Conservation (phyloP, 2,888 invertebrate species). For the Drosophila kanekoi region DNA sequence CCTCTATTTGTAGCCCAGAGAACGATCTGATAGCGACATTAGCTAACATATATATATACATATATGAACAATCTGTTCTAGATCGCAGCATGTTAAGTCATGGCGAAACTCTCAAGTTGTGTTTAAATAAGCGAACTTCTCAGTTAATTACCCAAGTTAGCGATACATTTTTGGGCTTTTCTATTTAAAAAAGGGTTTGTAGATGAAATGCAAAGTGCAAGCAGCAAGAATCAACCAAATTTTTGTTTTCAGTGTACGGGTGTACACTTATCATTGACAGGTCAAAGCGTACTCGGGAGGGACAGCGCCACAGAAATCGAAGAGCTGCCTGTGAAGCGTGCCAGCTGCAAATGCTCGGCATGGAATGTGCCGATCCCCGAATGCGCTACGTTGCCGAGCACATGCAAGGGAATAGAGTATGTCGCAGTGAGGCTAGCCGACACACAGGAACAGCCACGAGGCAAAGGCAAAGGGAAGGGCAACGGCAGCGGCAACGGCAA, state of each 20-base stretch:
- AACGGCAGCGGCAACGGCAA: no score
- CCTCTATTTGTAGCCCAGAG: constrained; percentile 1
- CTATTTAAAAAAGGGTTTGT: no score
- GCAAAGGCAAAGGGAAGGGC: no score
- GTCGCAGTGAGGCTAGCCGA: constrained; percentile 2
- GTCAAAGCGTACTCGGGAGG: constrained; percentile 52
- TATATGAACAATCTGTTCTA: background rate
- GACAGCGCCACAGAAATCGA: constrained; percentile 47
- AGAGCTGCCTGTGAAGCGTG: constrained; percentile 71
- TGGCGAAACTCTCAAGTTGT: background rate
- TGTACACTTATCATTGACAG: constrained; percentile 66
- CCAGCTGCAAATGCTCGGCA: constrained; percentile 66
- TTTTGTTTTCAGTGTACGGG: constrained; percentile 52
- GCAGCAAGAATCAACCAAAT: no score
- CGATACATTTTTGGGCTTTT: no score
- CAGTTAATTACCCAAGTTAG: no score
- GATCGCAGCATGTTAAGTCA: background rate
- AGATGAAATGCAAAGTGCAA: no score
- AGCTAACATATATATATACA: background rate
- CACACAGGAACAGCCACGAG: constrained; percentile 46
- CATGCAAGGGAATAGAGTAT: constrained; percentile 16
- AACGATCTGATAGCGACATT: constrained; percentile 10
- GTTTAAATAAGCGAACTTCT: no score
- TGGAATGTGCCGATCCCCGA: background rate
- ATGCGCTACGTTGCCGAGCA: constrained; percentile 40